Base-by-base conservation (phyloP, 1,140 invertebrate species). In the Drosophila kepulauana region DNA sequence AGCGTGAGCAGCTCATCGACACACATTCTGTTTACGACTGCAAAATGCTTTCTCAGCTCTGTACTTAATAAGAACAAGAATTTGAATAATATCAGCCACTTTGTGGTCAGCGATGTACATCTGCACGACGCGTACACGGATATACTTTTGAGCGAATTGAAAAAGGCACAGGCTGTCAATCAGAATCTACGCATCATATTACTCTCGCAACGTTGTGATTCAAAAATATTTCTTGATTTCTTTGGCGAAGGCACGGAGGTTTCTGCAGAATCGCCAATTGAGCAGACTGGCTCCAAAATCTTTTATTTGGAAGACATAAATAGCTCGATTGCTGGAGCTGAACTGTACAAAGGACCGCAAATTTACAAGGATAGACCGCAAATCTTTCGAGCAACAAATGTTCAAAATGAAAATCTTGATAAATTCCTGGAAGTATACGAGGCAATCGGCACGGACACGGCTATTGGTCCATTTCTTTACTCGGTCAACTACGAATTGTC, bases 41-140 rank as follows among this genome's bases (percentile, higher is more conserved):
- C 87, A 0, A 64, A 74, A 52, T 75, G 78, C 38, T 75, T 91
- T 15, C n/a, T 92, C 5, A 78, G 91, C 4, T 79, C 75, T 0
- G 16, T 92, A 5, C 72, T 85, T 45, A 74, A 71, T 20, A 72
- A 74, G 6, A 43, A 52, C 7, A 43, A 94, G 93, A 72, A 94
- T 20, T 72, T 85, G 8, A 76, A 93, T 70, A 93, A 94, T 20
- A 93, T 99, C 2, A 98, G 97, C 0, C 98, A 99, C 91, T 94
- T 98, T 41, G 95, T 98, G 25, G 95, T 99, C 57, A 98, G 99
- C 93, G 98, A 99, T 93, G 95, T 99, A 43, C 98, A 99, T 92
- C 97, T 99, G 91, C 94, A 98, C 6, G 98, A 98, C 93, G 95
- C 97, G 75, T 97, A 97, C 87, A 96, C 96, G 77, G 98, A 99